phyloP scores from a whole-genome alignment of 2,888 invertebrate species.

The Norana najaformis region DNA sequence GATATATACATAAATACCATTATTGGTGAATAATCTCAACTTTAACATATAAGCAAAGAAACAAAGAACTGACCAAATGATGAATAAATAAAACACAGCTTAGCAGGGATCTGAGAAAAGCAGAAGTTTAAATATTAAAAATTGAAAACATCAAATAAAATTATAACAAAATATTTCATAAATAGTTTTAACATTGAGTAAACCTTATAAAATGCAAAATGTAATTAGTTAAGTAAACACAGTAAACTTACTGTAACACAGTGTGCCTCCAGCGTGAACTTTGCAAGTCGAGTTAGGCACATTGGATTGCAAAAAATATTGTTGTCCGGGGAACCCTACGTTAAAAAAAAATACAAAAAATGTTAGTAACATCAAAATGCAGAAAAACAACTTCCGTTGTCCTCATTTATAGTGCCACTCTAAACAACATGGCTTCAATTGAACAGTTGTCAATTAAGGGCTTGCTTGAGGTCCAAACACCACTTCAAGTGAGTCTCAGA shows the following conservation, averaged over 20 bases:
- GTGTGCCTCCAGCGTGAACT: conserved; percentile 75
- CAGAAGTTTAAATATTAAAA: too few species aligned
- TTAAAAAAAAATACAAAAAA: conserved; percentile 29
- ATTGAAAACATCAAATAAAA: conserved; percentile 3
- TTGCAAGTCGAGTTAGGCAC: conserved; percentile 72
- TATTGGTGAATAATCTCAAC: neutral
- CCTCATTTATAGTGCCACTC: neutral
- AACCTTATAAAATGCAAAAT: neutral
- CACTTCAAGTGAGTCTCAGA: too few species aligned
- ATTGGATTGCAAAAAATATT: conserved; percentile 68
- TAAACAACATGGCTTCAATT: neutral
- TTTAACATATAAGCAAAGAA: neutral
- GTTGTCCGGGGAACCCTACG: conserved; percentile 62
- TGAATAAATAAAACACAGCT: neutral
- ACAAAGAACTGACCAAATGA: neutral
- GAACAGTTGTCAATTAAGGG: neutral
- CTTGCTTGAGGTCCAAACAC: too few species aligned
- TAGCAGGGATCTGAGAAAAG: neutral
- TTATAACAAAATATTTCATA: neutral
- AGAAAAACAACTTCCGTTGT: neutral
- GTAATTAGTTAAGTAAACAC: neutral
- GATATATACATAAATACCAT: neutral
- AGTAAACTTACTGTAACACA: conserved; percentile 70
- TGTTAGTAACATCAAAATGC: neutral
- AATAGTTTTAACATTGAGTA: neutral